Conservation (phyloP, 1,140 invertebrate genomes). For the Euwallacea similis region DNA sequence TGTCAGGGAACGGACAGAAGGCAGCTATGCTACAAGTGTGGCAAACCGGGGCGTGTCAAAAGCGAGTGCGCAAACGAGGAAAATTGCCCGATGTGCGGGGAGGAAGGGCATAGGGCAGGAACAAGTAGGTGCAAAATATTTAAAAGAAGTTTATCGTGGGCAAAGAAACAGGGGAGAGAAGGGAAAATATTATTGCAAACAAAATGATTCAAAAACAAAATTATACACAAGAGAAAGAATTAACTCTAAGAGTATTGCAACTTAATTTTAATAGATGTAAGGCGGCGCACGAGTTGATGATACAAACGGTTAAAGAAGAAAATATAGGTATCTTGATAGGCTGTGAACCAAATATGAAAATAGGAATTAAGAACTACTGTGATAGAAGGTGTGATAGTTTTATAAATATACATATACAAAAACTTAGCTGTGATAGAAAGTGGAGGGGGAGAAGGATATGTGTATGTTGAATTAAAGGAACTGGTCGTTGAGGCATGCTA, state of each 20-base stretch:
- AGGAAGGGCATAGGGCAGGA: slow-evolving; percentile 21
- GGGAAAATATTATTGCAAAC: neutral
- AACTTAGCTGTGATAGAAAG: too few species aligned
- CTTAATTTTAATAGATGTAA: too few species aligned
- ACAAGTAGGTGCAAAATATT: neutral
- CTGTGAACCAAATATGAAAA: too few species aligned
- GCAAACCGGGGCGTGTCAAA: slow-evolving; percentile 21
- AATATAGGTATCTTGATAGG: too few species aligned
- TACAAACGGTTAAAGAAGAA: too few species aligned
- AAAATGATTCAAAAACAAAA: too few species aligned
- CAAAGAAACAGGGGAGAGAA: neutral
- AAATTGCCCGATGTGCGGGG: slow-evolving; percentile 12
- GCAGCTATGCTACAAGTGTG: slow-evolving; percentile 29
- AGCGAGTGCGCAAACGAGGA: slow-evolving; percentile 21
- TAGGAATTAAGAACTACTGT: too few species aligned
- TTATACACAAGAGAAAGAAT: too few species aligned
- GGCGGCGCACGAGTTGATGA: too few species aligned
- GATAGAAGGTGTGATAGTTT: too few species aligned
- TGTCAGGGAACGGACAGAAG: slow-evolving; percentile 29
- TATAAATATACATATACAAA: too few species aligned
- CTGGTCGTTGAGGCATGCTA: neutral
- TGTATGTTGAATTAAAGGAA: neutral
- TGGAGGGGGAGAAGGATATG: neutral
- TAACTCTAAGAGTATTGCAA: too few species aligned
- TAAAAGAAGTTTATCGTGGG: neutral